phyloP scores from a whole-genome alignment of 2,113 vertebrate genomes.

The Prionailurus bengalensis region DNA sequence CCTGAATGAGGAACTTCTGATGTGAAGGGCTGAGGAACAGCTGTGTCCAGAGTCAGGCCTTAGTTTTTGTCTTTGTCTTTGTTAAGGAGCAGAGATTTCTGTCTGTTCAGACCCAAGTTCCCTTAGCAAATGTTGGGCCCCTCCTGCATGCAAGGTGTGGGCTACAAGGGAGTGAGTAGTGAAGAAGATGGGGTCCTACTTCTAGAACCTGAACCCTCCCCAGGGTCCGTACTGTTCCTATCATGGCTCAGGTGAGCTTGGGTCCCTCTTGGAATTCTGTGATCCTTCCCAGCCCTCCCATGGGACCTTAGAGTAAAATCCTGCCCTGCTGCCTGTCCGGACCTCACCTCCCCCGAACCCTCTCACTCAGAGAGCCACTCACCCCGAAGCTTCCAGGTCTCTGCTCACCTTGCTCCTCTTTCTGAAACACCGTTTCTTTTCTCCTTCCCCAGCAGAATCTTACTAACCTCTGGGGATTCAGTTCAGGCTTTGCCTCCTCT shows the following conservation, averaged over 20 bases:
- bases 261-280: neutral
- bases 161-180: accelerated
- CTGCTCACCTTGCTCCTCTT: neutral
- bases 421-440: neutral
- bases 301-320: neutral
- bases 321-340: neutral
- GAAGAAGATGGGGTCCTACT: neutral
- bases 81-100: neutral
- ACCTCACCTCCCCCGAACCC: accelerated
- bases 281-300: neutral
- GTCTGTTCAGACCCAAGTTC: neutral
- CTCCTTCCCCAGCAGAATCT: neutral
- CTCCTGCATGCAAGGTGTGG: neutral
- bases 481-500: neutral
- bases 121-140: neutral
- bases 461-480: neutral
- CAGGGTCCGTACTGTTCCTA: too few relatives aligned
- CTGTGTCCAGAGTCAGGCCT: neutral
- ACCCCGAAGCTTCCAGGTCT: neutral
- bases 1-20: neutral
- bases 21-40: neutral
- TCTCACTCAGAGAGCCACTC: neutral
- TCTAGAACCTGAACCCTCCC: neutral
- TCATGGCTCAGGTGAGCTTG: too few relatives aligned
- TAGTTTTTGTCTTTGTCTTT: neutral